phyloP scores from a whole-genome alignment of 2,888 invertebrate genomes.

The Ferdinandea cuprea region DNA sequence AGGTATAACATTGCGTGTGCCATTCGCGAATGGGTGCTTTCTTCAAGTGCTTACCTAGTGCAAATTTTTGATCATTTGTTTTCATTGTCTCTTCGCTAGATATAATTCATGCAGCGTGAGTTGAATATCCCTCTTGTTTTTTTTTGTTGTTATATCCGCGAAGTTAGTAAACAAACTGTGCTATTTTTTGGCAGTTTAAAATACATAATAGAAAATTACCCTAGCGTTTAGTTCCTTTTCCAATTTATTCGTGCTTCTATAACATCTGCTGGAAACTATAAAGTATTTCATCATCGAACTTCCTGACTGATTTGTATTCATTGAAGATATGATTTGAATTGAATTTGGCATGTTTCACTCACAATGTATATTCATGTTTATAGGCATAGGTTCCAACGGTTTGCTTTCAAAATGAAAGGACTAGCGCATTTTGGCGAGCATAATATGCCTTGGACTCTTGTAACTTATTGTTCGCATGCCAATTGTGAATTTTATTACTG shows the following conservation, averaged over 20 bases:
- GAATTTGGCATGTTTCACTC: not conserved
- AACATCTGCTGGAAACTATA: conserved; percentile 6
- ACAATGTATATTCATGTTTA: not conserved
- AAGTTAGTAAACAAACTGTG: conserved; percentile 38
- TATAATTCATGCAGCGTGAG: not conserved
- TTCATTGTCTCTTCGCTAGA: conserved; percentile 7
- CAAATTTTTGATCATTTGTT: not conserved
- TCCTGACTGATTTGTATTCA: conserved; percentile 53
- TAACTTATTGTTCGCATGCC: not conserved
- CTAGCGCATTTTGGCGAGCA: not conserved
- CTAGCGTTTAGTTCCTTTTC: conserved; percentile 6
- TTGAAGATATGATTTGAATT: conserved; percentile 1
- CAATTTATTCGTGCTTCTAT: conserved; percentile 1
- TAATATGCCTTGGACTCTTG: not conserved
- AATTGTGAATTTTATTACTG: not conserved
- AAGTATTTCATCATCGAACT: conserved; percentile 27
- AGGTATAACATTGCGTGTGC: conserved; percentile 1
- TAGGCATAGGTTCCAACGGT: conserved; percentile 22
- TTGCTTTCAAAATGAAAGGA: conserved; percentile 10
- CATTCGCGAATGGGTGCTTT: conserved; percentile 12
- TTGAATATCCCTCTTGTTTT: not conserved
- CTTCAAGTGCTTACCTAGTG: conserved; percentile 23
- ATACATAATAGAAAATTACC: conserved; percentile 2
- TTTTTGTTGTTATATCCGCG: conserved; percentile 4
- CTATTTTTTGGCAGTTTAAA: no score